A percentile compares a stretch with the other conserved stretches of the same genome.
Conservation (phyloP, 1,140 invertebrate genomes). For the Drosophila virilis region DNA sequence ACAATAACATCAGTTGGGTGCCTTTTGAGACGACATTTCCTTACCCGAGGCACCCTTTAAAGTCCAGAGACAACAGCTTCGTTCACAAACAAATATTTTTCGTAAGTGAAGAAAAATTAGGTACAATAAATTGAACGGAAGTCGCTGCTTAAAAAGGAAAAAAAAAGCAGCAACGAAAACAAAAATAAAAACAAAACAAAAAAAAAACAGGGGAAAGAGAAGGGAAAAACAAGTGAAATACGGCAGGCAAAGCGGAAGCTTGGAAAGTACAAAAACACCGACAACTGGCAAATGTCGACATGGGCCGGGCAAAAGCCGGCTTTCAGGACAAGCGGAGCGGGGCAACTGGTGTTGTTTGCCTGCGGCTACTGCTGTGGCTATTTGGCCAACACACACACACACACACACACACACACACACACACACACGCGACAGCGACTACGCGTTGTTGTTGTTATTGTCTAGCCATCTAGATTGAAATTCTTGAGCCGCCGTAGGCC, state of each 20-base stretch:
- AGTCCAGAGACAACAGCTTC: constrained; percentile 10
- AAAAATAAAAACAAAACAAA: constrained; percentile 11
- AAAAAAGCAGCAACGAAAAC: constrained; percentile 28
- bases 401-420: constrained; percentile 39
- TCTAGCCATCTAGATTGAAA: constrained; percentile 47
- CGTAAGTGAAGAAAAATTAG: constrained; percentile 79
- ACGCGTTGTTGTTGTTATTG: constrained; percentile 31
- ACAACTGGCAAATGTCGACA: constrained; percentile 17
- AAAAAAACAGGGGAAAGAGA: not conserved
- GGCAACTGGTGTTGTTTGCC: constrained; percentile 58
- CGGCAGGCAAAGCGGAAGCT: constrained; percentile 38
- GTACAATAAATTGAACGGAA: constrained; percentile 80
- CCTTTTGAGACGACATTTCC: constrained; percentile 5
- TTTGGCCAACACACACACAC: constrained; percentile 48
- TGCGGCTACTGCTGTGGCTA: constrained; percentile 61
- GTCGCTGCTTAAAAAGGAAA: constrained; percentile 77
- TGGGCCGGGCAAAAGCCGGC: not conserved
- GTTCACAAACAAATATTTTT: constrained; percentile 48
- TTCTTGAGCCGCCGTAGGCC: constrained; percentile 15
- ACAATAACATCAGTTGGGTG: constrained; percentile 8
- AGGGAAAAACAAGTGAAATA: constrained; percentile 13
- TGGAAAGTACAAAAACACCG: constrained; percentile 22
- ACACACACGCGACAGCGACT: constrained; percentile 4
- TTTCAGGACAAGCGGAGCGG: not conserved
- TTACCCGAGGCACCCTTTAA: constrained; percentile 47